Evolutionary conservation across 1,140 invertebrate genomes (phyloP), one percentile per base, ranked within the genome.

Genomic region (Pissodes strobi): DNA sequence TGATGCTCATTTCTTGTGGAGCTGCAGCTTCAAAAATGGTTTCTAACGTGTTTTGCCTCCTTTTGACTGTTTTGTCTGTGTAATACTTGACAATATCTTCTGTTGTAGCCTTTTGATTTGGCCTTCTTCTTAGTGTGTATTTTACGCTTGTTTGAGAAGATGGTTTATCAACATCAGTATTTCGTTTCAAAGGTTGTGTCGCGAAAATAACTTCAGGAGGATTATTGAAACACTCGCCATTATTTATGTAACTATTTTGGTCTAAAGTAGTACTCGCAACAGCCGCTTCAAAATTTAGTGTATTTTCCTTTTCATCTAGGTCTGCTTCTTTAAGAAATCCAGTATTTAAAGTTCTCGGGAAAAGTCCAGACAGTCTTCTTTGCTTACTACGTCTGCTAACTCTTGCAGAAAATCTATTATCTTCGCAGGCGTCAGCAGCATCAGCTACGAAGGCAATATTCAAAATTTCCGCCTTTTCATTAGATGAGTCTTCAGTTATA

Each of bases 1-100:
- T 34, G 1, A 5, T 8, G 13, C 2, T 55, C 51, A 55, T 55
- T 9, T 15, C 1, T 8, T 37, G 8, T 2, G 30, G 30, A n/a
- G 13, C 27, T 15, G 51, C 27, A 15, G 9, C n/a, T 37, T 55
- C 51, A 27, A 55, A 55, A 55, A 55, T 55, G 9, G 51, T 55
- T 38, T 55, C 51, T 12, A 55, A n/a, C 2, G 9, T 55, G 38
- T 27, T 55, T 2, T 22, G 51, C 17, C 9, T 55, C 51, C 18
- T 55, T 19, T 38, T 34, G 8, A 55, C 18, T 1, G 30, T 55
- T 9, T 55, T 55, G 21, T 55, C 17, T 0, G 51, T 55, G 30
- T 55, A 55, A 19, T 37, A 37, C 10, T 55, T 37, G 12, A 55
- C 38, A 1, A 55, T 18, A 1, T 55, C 51, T 19, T 55, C n/a